Evolutionary conservation across 1,140 invertebrate genomes (phyloP).

Genomic region (Conopomorpha cramerella): DNA sequence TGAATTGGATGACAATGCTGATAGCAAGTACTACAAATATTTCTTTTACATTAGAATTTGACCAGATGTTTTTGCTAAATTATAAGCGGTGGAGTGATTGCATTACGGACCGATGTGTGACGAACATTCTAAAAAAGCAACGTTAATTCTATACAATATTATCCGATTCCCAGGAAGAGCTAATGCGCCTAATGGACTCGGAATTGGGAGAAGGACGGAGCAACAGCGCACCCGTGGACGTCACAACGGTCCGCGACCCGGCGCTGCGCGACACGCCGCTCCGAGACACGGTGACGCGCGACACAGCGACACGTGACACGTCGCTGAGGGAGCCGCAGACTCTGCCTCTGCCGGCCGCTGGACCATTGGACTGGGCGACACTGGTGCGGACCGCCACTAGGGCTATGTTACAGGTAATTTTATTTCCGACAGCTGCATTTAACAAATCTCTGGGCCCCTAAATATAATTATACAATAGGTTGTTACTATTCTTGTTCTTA

Average conservation of each 20-base stretch:
- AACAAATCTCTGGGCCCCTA: too few relatives aligned
- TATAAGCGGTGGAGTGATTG: too few relatives aligned
- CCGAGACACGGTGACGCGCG: neutral
- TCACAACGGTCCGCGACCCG: constrained; percentile 60
- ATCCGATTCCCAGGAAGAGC: constrained; percentile 75
- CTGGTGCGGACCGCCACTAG: constrained; percentile 77
- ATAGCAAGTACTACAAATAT: too few relatives aligned
- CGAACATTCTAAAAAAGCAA: too few relatives aligned
- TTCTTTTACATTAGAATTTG: too few relatives aligned
- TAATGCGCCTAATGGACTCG: constrained; percentile 87
- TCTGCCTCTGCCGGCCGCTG: constrained; percentile 61
- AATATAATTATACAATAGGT: too few relatives aligned
- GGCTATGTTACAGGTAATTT: constrained; percentile 66
- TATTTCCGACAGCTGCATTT: too few relatives aligned
- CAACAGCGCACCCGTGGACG: constrained; percentile 72
- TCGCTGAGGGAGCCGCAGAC: constrained; percentile 17
- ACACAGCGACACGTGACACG: constrained; percentile 2
- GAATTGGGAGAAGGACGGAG: constrained; percentile 70
- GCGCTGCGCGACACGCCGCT: constrained; percentile 21
- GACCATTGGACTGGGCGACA: constrained; percentile 75
- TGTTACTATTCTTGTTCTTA: too few relatives aligned
- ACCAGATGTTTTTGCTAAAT: too few relatives aligned
- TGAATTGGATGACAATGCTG: too few relatives aligned
- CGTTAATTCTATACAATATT: too few relatives aligned
- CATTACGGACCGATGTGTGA: too few relatives aligned